Base-by-base conservation (phyloP, 2,797 vertebrate genomes). In the Allobates femoralis region DNA sequence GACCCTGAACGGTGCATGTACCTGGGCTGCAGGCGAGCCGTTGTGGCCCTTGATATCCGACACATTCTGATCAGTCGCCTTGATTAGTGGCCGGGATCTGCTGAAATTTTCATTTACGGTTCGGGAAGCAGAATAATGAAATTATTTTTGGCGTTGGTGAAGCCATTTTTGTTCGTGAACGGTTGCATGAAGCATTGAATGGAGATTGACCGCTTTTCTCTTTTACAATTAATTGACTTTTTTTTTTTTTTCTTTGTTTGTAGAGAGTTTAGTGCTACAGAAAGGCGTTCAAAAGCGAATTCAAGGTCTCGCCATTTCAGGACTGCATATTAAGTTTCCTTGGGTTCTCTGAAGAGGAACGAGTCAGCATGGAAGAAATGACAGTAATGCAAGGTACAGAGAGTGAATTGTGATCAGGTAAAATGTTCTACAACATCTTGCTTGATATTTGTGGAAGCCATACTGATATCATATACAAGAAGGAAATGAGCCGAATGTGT, bases 231-330 rank as follows among this genome's bases (percentile, higher is more conserved):
- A 3, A 6, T 50, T 6, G 0, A 12, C 0, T 14, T 23, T 23
- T 41, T n/a, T n/a, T n/a, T n/a, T n/a, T n/a, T n/a, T n/a, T n/a
- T n/a, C n/a, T n/a, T 46, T 88, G 73, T 86, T 84, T 73, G 16
- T 18, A 99, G 98, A 85, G 89, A 94, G 89, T 98, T 99, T 88
- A 95, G 93, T 88, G 97, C 97, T 79, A 95, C 93, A 78, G 91
- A 93, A 53, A 98, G 71, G 94, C 94, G 18, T 99, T 99, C 77
- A 96, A 96, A 87, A 96, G 96, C 19, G 95, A 96, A 89, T 99
- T 96, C 93, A 99, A 99, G 94, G 97, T 99, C 64, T 96, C 96
- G 84, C 97, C 98, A 0, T 99, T 99, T 93, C 98, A 99, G 93
- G 98, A 98, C 90, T 99, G 98, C 83, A 86, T 96, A 89, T 93